Evolutionary conservation across 2,797 vertebrate species (phyloP).

Genomic region (Emys orbicularis): DNA sequence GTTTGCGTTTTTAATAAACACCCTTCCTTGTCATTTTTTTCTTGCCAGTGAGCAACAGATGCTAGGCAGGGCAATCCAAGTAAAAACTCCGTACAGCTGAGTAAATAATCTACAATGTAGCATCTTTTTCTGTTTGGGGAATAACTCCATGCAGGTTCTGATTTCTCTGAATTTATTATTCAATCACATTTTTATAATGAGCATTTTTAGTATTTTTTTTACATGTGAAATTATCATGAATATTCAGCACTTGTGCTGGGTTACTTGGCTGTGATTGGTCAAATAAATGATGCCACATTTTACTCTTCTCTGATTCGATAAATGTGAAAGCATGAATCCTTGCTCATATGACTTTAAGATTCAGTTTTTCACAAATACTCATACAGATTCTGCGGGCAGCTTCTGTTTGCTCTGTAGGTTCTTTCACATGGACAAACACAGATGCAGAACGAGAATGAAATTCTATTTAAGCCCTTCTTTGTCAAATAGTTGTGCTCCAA

Average conservation of each 20-base stretch:
- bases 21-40: neutral
- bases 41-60: neutral
- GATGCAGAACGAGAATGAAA: neutral
- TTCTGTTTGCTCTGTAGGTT: neutral
- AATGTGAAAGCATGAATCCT: slow-evolving; percentile 12
- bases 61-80: neutral
- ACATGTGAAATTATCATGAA: neutral
- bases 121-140: neutral
- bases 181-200: neutral
- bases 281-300: slow-evolving; percentile 7
- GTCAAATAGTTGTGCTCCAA: neutral
- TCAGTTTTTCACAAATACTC: neutral
- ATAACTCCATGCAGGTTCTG: neutral
- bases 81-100: neutral
- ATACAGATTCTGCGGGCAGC: neutral
- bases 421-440: neutral
- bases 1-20: neutral
- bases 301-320: neutral
- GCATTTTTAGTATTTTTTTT: neutral
- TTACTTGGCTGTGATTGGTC: neutral
- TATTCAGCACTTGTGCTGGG: neutral
- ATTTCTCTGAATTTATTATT: neutral
- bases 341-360: neutral
- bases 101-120: slow-evolving; percentile 3
- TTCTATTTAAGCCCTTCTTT: neutral